Evolutionary conservation across 1,140 invertebrate species (phyloP).

Genomic region (Drosophila ercepeae): DNA sequence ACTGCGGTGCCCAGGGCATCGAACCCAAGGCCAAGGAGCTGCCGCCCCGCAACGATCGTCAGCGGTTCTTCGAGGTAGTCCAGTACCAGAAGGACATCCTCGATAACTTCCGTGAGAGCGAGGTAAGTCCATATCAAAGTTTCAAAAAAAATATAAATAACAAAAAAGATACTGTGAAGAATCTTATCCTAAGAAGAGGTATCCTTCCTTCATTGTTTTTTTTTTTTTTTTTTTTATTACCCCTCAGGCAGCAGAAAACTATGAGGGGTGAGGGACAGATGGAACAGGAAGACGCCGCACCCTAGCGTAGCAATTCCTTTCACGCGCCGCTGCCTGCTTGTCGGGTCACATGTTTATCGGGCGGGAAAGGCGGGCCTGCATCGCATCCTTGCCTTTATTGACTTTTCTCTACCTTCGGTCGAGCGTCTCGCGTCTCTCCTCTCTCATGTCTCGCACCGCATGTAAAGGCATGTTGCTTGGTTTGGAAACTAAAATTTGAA

Average conservation of each 20-base stretch:
- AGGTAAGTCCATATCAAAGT: too few species aligned
- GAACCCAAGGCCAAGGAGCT: constrained; percentile 21
- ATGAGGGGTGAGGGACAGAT: constrained; percentile 1
- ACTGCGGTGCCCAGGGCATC: constrained; percentile 27
- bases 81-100: constrained; percentile 92
- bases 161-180: too few species aligned
- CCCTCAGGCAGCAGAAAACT: constrained; percentile 24
- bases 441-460: too few species aligned
- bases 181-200: neutral
- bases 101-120: constrained; percentile 88
- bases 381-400: constrained; percentile 23
- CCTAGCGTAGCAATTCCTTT: constrained; percentile 42
- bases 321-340: constrained; percentile 43
- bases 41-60: constrained; percentile 75
- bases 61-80: constrained; percentile 86
- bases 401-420: constrained; percentile 7
- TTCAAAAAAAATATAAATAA: too few species aligned
- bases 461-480: neutral
- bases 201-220: constrained; percentile 5
- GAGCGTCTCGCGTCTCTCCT: too few species aligned
- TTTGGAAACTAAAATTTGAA: neutral
- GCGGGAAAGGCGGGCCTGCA: constrained; percentile 35
- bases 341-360: constrained; percentile 36
- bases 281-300: constrained; percentile 34
- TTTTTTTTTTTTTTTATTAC: neutral